Percentiles rank a stretch among this genome's conserved stretches.
These are phyloP conservation scores for Labrus mixtus DNA, from an alignment of 2,113 vertebrate species.

Conservation along the genomic window DNA sequence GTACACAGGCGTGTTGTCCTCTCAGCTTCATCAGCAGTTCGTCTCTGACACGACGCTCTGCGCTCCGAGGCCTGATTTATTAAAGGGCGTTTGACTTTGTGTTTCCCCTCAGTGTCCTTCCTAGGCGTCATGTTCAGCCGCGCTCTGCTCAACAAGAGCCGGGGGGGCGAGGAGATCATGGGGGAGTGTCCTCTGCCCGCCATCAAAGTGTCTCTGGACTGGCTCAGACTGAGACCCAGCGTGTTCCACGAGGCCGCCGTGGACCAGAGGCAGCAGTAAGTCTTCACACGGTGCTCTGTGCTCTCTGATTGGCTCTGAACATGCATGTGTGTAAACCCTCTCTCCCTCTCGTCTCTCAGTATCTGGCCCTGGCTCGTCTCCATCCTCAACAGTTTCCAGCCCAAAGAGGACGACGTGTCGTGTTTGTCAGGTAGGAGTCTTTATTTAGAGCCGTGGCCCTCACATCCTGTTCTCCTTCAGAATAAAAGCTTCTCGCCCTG, in stretches of 20 bases:
- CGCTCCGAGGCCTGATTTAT: background rate
- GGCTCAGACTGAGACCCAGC: constrained; percentile 92
- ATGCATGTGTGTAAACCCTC: constrained; percentile 12
- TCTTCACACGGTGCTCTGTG: background rate
- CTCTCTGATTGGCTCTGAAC: accelerated
- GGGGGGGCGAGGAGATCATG: constrained; percentile 90
- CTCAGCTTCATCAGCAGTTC: too few species aligned
- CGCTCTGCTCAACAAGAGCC: constrained; percentile 90
- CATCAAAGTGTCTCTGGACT: constrained; percentile 98
- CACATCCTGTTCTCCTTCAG: background rate
- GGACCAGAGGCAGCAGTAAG: constrained; percentile 93
- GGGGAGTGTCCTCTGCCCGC: constrained; percentile 94
- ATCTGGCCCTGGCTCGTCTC: constrained; percentile 98
- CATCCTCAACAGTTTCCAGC: constrained; percentile 96
- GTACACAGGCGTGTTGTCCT: too few species aligned
- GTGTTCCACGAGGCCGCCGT: constrained; percentile 92
- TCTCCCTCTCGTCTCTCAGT: constrained; percentile 78
- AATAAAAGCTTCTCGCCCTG: background rate
- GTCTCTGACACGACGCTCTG: background rate
- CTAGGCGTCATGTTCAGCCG: constrained; percentile 95
- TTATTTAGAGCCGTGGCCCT: too few species aligned
- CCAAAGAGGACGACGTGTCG: constrained; percentile 91
- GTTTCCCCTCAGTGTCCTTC: constrained; percentile 91
- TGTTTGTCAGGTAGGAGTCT: constrained; percentile 86
- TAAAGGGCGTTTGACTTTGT: constrained; percentile 26